phyloP scores from a whole-genome alignment of 2,797 vertebrate genomes.

The Labroides dimidiatus region DNA sequence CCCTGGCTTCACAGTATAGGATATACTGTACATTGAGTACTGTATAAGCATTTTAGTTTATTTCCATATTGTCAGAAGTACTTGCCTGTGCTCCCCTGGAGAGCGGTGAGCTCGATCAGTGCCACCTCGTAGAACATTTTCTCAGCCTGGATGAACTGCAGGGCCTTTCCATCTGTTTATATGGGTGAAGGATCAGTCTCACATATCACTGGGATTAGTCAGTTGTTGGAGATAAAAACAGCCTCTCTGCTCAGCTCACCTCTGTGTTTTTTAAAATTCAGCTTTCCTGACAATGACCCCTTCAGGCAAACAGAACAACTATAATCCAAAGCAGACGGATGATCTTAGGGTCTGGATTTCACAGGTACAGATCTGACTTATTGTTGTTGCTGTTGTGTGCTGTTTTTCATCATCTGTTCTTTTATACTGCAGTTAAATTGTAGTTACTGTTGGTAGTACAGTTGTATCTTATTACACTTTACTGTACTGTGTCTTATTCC shows the following conservation, averaged over 20 bases:
- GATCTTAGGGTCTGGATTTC: slow-evolving; percentile 25
- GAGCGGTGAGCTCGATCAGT: slow-evolving; percentile 81
- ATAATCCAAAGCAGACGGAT: slow-evolving; percentile 20
- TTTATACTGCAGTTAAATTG: no score
- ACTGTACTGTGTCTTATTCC: not conserved
- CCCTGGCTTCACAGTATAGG: no score
- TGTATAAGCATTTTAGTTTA: not conserved
- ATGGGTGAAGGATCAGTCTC: slow-evolving; percentile 81
- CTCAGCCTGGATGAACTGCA: slow-evolving; percentile 83
- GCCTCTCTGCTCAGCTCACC: slow-evolving; percentile 20
- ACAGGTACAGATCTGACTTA: slow-evolving; percentile 1
- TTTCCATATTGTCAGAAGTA: slow-evolving; percentile 39
- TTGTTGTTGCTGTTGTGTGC: not conserved
- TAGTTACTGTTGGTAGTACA: not conserved
- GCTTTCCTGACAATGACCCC: slow-evolving; percentile 28
- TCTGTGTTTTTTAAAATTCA: slow-evolving; percentile 1
- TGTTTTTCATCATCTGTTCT: not conserved
- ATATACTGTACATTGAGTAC: no score
- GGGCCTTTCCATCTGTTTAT: slow-evolving; percentile 87
- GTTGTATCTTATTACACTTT: not conserved
- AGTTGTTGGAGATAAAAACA: slow-evolving; percentile 75
- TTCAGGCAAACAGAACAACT: slow-evolving; percentile 28
- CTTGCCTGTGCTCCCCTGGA: slow-evolving; percentile 85
- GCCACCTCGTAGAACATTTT: slow-evolving; percentile 89
- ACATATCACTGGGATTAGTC: slow-evolving; percentile 72